A percentile compares a stretch with the other conserved stretches of the same genome.
phyloP scores from a whole-genome alignment of 2,113 vertebrate genomes.

The Caretta caretta region DNA sequence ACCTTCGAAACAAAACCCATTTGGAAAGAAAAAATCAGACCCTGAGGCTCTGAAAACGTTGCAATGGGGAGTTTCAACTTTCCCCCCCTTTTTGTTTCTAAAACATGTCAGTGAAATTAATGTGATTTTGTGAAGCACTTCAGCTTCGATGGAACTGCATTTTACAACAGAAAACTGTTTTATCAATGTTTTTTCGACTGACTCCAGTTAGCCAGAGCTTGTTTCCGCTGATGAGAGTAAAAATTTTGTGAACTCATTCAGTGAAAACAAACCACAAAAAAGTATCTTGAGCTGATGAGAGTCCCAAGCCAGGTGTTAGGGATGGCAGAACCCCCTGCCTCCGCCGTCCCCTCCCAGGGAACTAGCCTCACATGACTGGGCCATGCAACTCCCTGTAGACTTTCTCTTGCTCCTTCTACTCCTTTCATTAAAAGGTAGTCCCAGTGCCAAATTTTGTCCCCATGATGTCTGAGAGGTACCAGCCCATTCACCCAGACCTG shows the following conservation, averaged over 20 bases:
- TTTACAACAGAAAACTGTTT: not conserved
- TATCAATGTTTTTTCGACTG: not conserved
- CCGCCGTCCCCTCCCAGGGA: too few species aligned
- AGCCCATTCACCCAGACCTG: not conserved
- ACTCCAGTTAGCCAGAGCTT: not conserved
- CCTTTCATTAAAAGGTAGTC: not conserved
- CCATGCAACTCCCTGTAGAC: not conserved
- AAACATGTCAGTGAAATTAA: not conserved
- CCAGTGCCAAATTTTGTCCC: not conserved
- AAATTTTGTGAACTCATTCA: not conserved
- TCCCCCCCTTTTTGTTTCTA: not conserved
- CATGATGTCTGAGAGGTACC: not conserved
- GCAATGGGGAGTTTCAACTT: not conserved
- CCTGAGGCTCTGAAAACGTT: not conserved
- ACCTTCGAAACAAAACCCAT: not conserved
- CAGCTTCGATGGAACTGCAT: not conserved
- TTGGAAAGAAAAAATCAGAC: not conserved
- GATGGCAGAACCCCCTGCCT: not conserved
- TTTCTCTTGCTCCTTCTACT: too few species aligned
- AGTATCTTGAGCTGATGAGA: not conserved
- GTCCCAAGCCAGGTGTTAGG: not conserved
- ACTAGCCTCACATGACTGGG: not conserved
- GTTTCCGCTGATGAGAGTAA: not conserved
- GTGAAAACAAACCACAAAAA: not conserved
- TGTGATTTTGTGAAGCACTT: not conserved